These are phyloP conservation scores for Gasterosteus nipponicus DNA, from an alignment of 2,113 vertebrate genomes.

Conservation along the genomic window DNA sequence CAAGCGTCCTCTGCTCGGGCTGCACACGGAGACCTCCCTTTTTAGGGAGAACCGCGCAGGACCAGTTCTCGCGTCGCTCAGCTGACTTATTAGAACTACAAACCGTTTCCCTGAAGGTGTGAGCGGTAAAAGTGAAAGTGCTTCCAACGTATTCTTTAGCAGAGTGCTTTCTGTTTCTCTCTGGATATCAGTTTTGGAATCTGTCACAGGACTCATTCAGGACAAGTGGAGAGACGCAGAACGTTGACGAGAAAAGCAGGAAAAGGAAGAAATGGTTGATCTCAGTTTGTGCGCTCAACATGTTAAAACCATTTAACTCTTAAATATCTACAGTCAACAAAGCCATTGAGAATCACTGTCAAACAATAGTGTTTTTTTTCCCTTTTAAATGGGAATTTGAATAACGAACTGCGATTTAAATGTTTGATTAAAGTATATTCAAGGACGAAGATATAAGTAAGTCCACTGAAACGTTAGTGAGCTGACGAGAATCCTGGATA, in stretches of 20 bases:
- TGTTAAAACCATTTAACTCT: background rate
- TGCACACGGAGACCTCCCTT: background rate
- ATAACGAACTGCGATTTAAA: background rate
- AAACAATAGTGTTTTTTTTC: background rate
- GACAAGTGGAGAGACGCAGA: background rate
- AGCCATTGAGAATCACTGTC: background rate
- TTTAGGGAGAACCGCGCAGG: background rate
- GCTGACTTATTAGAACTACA: constrained; percentile 12
- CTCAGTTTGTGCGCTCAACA: background rate
- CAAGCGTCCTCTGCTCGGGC: background rate
- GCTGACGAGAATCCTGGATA: too few species aligned
- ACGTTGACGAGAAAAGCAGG: background rate
- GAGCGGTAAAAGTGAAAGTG: constrained; percentile 28
- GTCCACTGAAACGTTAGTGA: too few species aligned
- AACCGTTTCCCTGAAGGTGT: constrained; percentile 26
- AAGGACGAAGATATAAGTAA: too few species aligned
- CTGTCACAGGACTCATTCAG: background rate
- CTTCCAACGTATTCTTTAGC: background rate
- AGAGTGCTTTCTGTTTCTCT: constrained; percentile 34
- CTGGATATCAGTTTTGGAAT: constrained; percentile 41
- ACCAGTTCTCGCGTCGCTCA: background rate
- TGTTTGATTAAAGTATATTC: background rate
- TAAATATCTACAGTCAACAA: background rate
- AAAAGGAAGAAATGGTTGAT: background rate
- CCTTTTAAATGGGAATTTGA: background rate